A percentile compares a stretch with the other conserved stretches of the same genome.
phyloP scores from a whole-genome alignment of 2,113 vertebrate species.

The Otocyon megalotis region DNA sequence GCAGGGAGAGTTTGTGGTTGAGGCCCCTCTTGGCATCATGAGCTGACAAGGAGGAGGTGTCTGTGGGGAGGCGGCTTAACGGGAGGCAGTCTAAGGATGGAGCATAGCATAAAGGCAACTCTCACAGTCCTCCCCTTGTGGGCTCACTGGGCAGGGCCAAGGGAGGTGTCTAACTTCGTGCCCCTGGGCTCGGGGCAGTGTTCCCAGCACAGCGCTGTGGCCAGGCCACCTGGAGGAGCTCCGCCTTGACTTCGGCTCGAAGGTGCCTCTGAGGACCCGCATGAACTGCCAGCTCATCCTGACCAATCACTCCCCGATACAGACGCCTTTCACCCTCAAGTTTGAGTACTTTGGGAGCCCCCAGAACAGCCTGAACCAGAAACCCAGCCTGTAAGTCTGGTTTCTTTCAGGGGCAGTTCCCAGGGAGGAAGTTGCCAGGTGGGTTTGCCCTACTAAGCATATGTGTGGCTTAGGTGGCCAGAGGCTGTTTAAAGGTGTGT shows the following conservation, averaged over 20 bases:
- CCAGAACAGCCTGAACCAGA: neutral
- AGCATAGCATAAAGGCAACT: neutral
- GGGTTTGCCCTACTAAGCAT: accelerated
- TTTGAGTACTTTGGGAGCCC: conserved; percentile 90
- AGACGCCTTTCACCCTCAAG: conserved; percentile 89
- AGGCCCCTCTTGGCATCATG: accelerated
- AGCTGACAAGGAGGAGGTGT: neutral
- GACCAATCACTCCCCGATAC: conserved; percentile 91
- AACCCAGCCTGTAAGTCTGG: conserved; percentile 74
- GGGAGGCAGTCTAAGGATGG: neutral
- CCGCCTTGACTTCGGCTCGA: conserved; percentile 91
- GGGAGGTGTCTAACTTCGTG: accelerated
- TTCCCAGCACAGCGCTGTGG: neutral
- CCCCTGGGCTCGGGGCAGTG: accelerated
- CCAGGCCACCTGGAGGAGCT: conserved; percentile 61
- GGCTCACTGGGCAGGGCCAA: neutral
- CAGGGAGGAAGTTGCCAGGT: accelerated
- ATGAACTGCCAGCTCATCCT: conserved; percentile 89
- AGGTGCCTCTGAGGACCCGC: conserved; percentile 83
- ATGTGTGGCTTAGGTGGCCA: neutral
- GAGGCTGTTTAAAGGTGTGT: neutral
- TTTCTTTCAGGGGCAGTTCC: neutral
- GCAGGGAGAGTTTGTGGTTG: no score
- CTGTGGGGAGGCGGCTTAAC: neutral
- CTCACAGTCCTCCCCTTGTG: neutral